Conservation (phyloP, 2,113 vertebrate genomes). For the Silurus meridionalis region DNA sequence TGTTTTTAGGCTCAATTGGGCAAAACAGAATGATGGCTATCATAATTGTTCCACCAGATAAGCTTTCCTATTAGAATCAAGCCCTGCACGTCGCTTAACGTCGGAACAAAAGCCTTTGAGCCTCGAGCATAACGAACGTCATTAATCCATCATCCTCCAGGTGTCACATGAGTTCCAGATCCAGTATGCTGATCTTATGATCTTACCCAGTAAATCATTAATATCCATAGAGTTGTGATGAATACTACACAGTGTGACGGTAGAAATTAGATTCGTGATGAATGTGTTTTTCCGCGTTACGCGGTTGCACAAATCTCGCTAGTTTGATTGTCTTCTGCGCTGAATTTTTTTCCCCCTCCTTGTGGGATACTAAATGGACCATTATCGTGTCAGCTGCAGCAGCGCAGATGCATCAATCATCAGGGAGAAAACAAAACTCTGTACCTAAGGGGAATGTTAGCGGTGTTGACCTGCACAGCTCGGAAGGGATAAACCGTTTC, state of each 20-base stretch:
- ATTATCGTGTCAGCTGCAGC: slow-evolving; percentile 20
- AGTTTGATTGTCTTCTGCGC: not conserved
- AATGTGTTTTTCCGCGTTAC: not conserved
- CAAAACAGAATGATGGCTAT: not conserved
- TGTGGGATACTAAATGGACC: slow-evolving; percentile 14
- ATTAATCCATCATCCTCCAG: slow-evolving; percentile 8
- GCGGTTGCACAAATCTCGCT: not conserved
- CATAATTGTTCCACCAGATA: not conserved
- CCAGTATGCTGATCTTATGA: not conserved
- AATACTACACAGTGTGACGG: not conserved
- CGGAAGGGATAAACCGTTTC: slow-evolving; percentile 19
- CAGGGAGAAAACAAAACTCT: slow-evolving; percentile 4
- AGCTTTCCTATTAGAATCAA: not conserved
- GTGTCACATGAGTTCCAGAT: not conserved
- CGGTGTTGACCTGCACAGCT: slow-evolving; percentile 3
- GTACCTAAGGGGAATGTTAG: slow-evolving; percentile 10
- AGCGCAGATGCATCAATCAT: slow-evolving; percentile 14
- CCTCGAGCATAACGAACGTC: not conserved
- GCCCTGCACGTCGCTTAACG: not conserved
- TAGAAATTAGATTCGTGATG: not conserved
- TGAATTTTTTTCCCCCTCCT: not conserved
- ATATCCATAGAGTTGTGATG: not conserved
- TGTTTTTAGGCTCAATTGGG: not conserved
- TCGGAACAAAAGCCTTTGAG: slow-evolving; percentile 1
- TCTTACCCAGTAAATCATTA: not conserved